Conservation (phyloP, 2,113 vertebrate species). For the Lophius piscatorius region DNA sequence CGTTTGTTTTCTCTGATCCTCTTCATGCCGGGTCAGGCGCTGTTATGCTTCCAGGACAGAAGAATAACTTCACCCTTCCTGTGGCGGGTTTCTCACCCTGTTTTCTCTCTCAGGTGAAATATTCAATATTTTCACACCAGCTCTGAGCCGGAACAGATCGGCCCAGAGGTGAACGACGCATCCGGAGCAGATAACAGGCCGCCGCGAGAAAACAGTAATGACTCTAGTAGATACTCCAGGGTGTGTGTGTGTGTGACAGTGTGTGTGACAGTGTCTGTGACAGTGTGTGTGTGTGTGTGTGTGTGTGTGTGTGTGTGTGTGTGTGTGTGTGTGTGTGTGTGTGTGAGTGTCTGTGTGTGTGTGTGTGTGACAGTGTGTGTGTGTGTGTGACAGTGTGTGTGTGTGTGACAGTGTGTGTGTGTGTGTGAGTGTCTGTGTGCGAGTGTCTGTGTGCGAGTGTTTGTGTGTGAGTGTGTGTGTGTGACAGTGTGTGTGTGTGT, state of each 20-base stretch:
- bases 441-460: conserved; percentile 2
- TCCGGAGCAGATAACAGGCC: conserved; percentile 61
- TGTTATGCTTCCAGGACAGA: conserved; percentile 56
- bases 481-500: conserved; percentile 9
- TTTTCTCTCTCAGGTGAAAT: conserved; percentile 68
- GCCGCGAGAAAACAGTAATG: conserved; percentile 46
- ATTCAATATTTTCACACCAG: conserved; percentile 74
- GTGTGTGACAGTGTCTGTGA: too few relatives aligned
- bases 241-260: too few relatives aligned
- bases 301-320: conserved; percentile 8
- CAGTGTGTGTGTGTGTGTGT: too few relatives aligned
- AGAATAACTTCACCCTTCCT: conserved; percentile 60
- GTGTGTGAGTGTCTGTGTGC: background rate
- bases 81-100: conserved; percentile 55
- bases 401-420: conserved; percentile 20
- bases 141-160: conserved; percentile 59
- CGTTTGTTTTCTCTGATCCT: too few relatives aligned
- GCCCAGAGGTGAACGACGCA: conserved; percentile 56
- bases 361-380: conserved; percentile 10
- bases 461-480: conserved; percentile 2
- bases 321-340: conserved; percentile 1
- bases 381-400: too few relatives aligned
- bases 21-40: conserved; percentile 10
- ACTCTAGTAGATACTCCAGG: too few relatives aligned
- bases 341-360: conserved; percentile 11